Evolutionary conservation across 2,797 vertebrate species (phyloP).

Genomic region (Pitangus sulphuratus): DNA sequence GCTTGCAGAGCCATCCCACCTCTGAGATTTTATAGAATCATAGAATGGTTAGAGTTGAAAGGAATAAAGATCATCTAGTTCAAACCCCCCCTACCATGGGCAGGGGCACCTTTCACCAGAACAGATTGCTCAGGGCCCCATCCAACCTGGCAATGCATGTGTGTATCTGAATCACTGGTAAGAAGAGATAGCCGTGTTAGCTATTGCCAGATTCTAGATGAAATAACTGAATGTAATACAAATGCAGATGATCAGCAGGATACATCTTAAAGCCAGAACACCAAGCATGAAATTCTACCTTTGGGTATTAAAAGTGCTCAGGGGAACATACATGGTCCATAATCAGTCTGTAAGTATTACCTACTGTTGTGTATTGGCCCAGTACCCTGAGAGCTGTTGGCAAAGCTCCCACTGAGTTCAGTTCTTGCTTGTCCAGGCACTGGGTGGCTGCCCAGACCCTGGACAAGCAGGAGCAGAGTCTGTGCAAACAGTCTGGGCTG

Average conservation of each 20-base stretch:
- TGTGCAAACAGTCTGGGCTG: neutral
- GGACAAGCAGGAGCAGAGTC: neutral
- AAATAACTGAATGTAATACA: neutral
- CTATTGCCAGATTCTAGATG: neutral
- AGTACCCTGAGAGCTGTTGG: neutral
- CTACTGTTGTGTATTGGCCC: fast-evolving
- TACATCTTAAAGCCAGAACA: neutral
- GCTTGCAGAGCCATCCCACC: neutral
- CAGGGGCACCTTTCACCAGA: neutral
- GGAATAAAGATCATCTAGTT: neutral
- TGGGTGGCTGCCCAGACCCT: neutral
- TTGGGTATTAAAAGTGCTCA: neutral
- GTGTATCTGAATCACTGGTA: neutral
- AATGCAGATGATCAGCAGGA: neutral
- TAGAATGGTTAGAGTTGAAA: neutral
- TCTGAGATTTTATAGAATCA: neutral
- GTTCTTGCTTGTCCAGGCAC: neutral
- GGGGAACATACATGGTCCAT: neutral
- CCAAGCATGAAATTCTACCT: neutral
- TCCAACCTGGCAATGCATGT: neutral
- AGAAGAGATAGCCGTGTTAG: neutral
- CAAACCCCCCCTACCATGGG: neutral
- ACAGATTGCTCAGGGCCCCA: neutral
- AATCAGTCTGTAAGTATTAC: neutral
- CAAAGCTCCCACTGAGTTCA: neutral